Base-by-base conservation (phyloP, 64 coral and sea anemone genomes). In the Stichodactyla mertensii region DNA sequence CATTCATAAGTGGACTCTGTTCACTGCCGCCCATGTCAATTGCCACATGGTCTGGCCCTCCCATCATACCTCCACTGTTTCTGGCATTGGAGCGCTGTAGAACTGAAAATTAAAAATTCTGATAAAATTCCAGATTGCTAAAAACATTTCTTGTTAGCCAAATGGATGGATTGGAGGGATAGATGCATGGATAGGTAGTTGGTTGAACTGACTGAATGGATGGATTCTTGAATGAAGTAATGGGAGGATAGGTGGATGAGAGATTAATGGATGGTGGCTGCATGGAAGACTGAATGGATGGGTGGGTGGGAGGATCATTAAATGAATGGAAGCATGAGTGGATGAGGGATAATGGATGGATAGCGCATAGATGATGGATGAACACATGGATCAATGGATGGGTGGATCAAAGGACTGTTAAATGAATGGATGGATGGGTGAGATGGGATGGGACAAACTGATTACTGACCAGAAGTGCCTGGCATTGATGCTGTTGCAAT, bases 21-120 rank as follows among this genome's bases (percentile, higher is more conserved):
- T 96, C 94, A 52, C 51, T 52, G n/a, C 88, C 13, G 54, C 89
- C 91, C 91, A 96, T 96, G 36, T 96, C 94, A 64, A 96, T 96
- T n/a, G 92, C 88, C 11, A 92, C 91, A 86, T 92, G 80, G 10
- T 84, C 87, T 69, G 83, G 80, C 26, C 90, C 78, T 24, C 83
- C 55, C 82, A 52, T 84, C 27, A 71, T 28, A 66, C 82, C 89
- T 81, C 78, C 69, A 27, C 24, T 31, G n/a, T 23, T 4, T 74
- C 69, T n/a, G 9, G 69, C 24, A 58, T 77, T 89, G 54, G 88
- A 89, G 45, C 88, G 52, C 55, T 95, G 93, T 16, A 95, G 77
- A 22, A 95, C 89, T 84, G 51, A 31, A 61, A 85, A 56, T 36
- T 4, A 20, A 27, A 23, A 14, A 62, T 55, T 55, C 27, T 56